Conservation (phyloP, 2,888 invertebrate species). For the Esperia sulphurella region DNA sequence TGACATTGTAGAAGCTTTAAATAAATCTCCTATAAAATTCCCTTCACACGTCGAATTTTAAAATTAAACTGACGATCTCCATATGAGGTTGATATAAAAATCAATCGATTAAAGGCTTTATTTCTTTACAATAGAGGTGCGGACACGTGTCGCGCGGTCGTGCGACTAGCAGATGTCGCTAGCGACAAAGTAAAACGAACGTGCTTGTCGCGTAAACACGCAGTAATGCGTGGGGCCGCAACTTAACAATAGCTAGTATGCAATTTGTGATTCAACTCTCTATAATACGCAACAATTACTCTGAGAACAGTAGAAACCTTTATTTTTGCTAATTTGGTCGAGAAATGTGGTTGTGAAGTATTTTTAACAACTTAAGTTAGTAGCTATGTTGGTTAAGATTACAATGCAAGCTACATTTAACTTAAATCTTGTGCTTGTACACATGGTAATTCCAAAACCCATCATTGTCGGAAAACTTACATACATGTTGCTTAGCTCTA, state of each 20-base stretch:
- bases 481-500: too few relatives aligned
- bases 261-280: constrained; percentile 69
- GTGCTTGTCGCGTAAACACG: constrained; percentile 72
- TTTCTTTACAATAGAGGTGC: constrained; percentile 23
- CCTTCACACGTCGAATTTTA: constrained; percentile 55
- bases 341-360: background rate
- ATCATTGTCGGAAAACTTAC: too few relatives aligned
- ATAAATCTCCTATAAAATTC: constrained; percentile 54
- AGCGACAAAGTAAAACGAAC: constrained; percentile 74
- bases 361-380: background rate
- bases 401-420: too few relatives aligned
- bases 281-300: constrained; percentile 57
- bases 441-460: too few relatives aligned
- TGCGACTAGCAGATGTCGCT: constrained; percentile 43
- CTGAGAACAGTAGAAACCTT: constrained; percentile 32
- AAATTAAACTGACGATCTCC: constrained; percentile 52
- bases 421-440: too few relatives aligned
- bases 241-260: constrained; percentile 64
- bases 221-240: constrained; percentile 70
- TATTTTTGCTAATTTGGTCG: constrained; percentile 42
- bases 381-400: too few relatives aligned
- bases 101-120: constrained; percentile 28
- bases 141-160: constrained; percentile 1
- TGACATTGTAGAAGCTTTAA: constrained; percentile 32
- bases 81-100: constrained; percentile 22